Percentiles rank a stretch among this genome's conserved stretches.
Conservation (phyloP, 2,797 vertebrate species). For the Hydrophis major region DNA sequence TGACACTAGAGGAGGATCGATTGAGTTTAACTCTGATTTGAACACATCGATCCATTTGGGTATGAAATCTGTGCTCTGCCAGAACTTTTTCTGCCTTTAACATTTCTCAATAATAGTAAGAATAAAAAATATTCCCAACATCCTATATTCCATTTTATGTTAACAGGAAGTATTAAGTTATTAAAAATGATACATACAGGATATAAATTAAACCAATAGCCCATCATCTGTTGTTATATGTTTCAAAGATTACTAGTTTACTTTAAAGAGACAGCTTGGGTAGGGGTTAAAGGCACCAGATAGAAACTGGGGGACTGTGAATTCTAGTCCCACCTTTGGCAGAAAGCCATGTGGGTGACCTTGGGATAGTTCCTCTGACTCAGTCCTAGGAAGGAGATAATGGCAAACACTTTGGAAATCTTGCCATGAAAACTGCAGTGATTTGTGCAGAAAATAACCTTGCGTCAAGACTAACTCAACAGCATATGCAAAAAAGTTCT, state of each 20-base stretch:
- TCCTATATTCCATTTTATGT: neutral
- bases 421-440: neutral
- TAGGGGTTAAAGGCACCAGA: neutral
- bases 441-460: neutral
- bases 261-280: neutral
- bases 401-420: neutral
- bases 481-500: neutral
- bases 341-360: neutral
- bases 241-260: neutral
- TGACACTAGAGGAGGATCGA: neutral
- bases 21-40: neutral
- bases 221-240: neutral
- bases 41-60: neutral
- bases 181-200: neutral
- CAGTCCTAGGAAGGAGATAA: neutral
- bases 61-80: neutral
- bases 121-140: neutral
- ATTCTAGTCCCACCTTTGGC: neutral
- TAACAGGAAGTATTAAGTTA: neutral
- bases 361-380: neutral
- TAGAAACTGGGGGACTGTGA: neutral
- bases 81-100: neutral
- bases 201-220: neutral
- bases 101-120: neutral
- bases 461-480: neutral